Evolutionary conservation across 2,113 vertebrate species (phyloP), one percentile per base, ranked within the genome.

Genomic region (Corythoichthys haematopterus): DNA sequence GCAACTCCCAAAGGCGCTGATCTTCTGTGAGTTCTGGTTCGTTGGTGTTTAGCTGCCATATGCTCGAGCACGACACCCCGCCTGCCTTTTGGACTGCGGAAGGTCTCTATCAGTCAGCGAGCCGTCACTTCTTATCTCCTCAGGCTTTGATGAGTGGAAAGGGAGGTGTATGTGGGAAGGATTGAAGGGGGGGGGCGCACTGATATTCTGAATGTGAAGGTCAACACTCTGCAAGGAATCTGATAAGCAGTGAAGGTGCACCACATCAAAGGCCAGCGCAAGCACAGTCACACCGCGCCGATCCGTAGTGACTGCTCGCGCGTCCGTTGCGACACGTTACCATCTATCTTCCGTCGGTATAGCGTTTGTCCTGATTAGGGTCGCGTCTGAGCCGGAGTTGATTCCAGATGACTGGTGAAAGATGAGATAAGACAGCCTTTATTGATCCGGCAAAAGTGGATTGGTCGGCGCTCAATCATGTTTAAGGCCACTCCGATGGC

Each of bases 61-160:
- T 55, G 52, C 52, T 55, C 52, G 3, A 10, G 59, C 59, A 4
- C 37, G 15, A 37, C 36, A 8, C 51, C n/a, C 57, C 56, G 37
- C 15, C 58, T 6, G 58, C 12, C 3, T 60, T 60, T 60, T 15
- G 36, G 14, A 37, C 68, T 1, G 5, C 40, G 64, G 68, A 80
- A 68, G 75, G 67, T 76, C 82, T 83, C 80, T 71, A 80, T 84
- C 83, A 78, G 78, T 46, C 43, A 55, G 20, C 28, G 20, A 73
- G 73, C 67, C 77, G 81, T 68, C 71, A 75, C 71, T 65, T 78
- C 80, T 87, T 87, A 89, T 89, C 86, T 1, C 63, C 53, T 50
- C 67, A 59, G 46, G 67, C 80, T 87, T 84, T 86, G 85, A 88
- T 89, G 85, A 82, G 74, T 61, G 64, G 61, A 64, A 75, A 71